These are phyloP conservation scores for Andricus quercusramuli DNA, from an alignment of 2,888 invertebrate genomes.

Conservation along the genomic window DNA sequence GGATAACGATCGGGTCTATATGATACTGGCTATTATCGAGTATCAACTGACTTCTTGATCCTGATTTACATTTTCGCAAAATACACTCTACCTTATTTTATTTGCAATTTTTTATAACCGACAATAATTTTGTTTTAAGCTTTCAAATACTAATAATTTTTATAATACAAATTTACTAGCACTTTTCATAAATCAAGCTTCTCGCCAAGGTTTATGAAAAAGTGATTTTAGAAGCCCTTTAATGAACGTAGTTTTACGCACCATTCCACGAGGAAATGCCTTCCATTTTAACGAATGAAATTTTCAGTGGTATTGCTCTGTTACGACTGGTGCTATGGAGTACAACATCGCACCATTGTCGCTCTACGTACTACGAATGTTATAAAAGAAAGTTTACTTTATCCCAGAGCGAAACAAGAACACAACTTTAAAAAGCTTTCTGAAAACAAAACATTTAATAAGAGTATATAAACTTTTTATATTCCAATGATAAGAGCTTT, in stretches of 20 bases:
- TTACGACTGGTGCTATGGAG: constrained; percentile 19
- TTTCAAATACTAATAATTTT: background rate
- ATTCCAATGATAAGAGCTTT: too few species aligned
- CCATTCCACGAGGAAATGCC: constrained; percentile 9
- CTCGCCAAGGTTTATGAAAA: constrained; percentile 3
- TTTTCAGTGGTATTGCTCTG: constrained; percentile 24
- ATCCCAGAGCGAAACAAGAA: background rate
- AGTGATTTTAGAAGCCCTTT: constrained; percentile 6
- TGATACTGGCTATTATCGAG: background rate
- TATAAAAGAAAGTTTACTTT: constrained; percentile 12
- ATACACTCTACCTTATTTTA: background rate
- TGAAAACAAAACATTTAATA: too few species aligned
- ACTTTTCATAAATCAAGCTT: background rate
- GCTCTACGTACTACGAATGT: background rate
- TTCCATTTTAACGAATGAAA: constrained; percentile 29
- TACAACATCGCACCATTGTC: constrained; percentile 8
- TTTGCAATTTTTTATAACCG: too few species aligned
- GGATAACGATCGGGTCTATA: constrained; percentile 49
- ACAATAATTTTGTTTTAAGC: too few species aligned
- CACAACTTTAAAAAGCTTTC: too few species aligned
- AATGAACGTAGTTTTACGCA: constrained; percentile 2
- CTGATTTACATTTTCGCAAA: background rate
- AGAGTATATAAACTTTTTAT: too few species aligned
- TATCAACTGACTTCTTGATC: background rate
- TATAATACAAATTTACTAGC: background rate